Conservation (phyloP, 2,888 invertebrate species). For the Lasioglossum leucozonium region DNA sequence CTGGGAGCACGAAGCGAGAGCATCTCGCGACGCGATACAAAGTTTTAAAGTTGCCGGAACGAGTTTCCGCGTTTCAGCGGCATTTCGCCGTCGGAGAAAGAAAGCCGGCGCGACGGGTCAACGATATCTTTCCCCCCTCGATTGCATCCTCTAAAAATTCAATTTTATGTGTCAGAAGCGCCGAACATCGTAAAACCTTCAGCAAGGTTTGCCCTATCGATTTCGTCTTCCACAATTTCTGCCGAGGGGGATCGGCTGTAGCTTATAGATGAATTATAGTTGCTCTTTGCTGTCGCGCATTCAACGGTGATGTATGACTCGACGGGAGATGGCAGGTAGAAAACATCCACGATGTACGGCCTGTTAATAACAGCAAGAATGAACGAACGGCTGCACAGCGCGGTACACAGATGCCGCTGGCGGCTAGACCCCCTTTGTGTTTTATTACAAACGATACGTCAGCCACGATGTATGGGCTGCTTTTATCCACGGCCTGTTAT, state of each 20-base stretch:
- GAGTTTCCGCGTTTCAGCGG: background rate
- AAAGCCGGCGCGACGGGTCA: background rate
- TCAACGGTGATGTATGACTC: slow-evolving; percentile 82
- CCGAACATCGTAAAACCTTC: slow-evolving; percentile 64
- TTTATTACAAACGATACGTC: slow-evolving; percentile 85
- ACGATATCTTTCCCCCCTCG: slow-evolving; percentile 8
- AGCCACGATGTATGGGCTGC: slow-evolving; percentile 82
- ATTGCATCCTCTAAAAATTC: slow-evolving; percentile 45
- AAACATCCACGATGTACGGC: slow-evolving; percentile 80
- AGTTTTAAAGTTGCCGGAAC: background rate
- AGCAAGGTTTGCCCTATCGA: slow-evolving; percentile 77
- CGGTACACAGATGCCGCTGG: slow-evolving; percentile 80
- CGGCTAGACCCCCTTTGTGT: slow-evolving; percentile 82
- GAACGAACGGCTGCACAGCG: slow-evolving; percentile 76
- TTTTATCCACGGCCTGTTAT: slow-evolving; percentile 83
- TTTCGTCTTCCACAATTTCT: slow-evolving; percentile 77
- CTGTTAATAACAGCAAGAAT: slow-evolving; percentile 81
- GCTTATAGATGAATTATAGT: slow-evolving; percentile 82
- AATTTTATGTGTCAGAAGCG: slow-evolving; percentile 54
- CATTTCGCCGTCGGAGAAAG: background rate
- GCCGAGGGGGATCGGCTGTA: slow-evolving; percentile 72
- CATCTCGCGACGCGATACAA: background rate
- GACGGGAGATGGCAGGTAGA: slow-evolving; percentile 79
- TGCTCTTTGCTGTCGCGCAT: slow-evolving; percentile 82
- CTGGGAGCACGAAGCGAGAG: background rate